These are phyloP conservation scores for Toxonevra muliebris DNA, from an alignment of 2,888 invertebrate species.

Conservation along the genomic window DNA sequence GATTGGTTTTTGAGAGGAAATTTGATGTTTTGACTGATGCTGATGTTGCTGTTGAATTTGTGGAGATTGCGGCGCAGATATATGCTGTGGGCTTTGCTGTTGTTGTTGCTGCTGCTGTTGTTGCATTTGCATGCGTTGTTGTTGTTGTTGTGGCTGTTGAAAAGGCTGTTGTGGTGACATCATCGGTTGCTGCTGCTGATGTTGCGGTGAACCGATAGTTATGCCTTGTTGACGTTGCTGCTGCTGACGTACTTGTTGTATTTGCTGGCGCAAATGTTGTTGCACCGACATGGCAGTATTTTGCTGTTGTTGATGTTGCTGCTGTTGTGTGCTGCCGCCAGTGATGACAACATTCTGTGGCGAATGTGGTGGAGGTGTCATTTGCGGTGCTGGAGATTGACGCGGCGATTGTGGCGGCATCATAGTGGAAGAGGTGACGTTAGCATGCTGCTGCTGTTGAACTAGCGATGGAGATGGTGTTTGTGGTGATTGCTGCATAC, in stretches of 20 bases:
- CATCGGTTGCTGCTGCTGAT: conserved; percentile 48
- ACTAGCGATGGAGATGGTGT: conserved; percentile 57
- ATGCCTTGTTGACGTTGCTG: conserved; percentile 36
- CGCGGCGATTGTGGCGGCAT: conserved; percentile 62
- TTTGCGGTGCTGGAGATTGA: conserved; percentile 63
- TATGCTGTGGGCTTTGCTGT: conserved; percentile 59
- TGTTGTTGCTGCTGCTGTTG: conserved; percentile 53
- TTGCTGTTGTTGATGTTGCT: conserved; percentile 47
- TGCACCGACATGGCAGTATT: conserved; percentile 40
- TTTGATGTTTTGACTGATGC: conserved; percentile 43
- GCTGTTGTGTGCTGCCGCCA: conserved; percentile 35
- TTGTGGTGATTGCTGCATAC: conserved; percentile 60
- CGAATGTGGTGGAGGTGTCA: conserved; percentile 64
- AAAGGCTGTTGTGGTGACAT: conserved; percentile 45
- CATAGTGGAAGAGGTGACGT: conserved; percentile 45
- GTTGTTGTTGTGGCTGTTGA: conserved; percentile 60
- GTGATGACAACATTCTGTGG: conserved; percentile 44
- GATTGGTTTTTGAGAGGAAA: conserved; percentile 56
- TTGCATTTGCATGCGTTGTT: conserved; percentile 46
- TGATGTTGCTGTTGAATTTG: conserved; percentile 56
- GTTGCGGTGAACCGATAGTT: conserved; percentile 33
- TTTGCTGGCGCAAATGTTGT: conserved; percentile 59
- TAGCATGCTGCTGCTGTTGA: conserved; percentile 43
- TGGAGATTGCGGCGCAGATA: conserved; percentile 56
- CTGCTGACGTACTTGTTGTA: conserved; percentile 52